phyloP scores from a whole-genome alignment of 2,888 invertebrate genomes.

The Stenodema calcarata region DNA sequence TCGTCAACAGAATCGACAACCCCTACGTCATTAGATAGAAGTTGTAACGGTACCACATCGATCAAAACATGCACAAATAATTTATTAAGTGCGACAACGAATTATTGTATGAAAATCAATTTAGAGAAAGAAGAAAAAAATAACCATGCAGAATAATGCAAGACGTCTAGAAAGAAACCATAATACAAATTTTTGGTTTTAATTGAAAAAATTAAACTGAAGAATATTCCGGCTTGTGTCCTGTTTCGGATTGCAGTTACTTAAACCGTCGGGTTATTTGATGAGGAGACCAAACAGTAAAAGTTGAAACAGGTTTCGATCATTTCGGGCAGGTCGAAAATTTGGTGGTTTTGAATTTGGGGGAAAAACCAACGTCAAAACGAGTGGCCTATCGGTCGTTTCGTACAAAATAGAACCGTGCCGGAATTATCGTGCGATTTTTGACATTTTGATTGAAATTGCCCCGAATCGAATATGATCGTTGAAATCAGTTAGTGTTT shows the following conservation, averaged over 20 bases:
- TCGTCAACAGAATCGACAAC: background rate
- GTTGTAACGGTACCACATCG: background rate
- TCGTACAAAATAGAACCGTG: background rate
- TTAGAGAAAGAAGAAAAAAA: background rate
- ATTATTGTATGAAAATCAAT: background rate
- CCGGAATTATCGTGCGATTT: background rate
- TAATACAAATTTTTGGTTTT: background rate
- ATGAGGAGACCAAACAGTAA: background rate
- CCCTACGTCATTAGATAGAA: background rate
- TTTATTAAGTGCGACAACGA: background rate
- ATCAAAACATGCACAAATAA: background rate
- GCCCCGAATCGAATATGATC: background rate
- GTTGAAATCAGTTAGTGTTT: background rate
- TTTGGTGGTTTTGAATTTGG: background rate
- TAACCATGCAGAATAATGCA: background rate
- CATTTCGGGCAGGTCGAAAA: no score
- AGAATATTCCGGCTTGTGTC: no score
- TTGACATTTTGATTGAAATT: background rate
- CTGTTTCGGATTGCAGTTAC: no score
- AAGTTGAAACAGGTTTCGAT: no score
- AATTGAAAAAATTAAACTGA: no score
- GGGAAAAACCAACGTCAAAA: background rate
- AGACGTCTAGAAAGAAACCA: constrained; percentile 9
- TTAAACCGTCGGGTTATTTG: background rate
- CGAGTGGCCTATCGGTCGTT: background rate